A percentile compares a stretch with the other conserved stretches of the same genome.
Conservation (phyloP, 1,140 invertebrate species). For the Drosophila takahashii region DNA sequence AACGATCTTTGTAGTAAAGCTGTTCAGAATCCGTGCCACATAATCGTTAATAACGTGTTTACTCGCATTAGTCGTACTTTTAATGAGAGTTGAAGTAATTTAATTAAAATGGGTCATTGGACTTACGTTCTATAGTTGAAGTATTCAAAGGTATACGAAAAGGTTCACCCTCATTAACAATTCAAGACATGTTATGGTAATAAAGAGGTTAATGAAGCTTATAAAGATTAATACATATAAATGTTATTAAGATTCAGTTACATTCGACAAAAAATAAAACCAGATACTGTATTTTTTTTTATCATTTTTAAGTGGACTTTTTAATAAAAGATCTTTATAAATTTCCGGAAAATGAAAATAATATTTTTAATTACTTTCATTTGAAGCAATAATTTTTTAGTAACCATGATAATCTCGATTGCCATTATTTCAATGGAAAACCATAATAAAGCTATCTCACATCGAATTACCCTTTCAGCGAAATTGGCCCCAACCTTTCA, state of each 20-base stretch:
- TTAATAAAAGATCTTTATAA: too few species aligned
- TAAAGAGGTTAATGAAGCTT: not conserved
- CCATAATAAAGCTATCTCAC: not conserved
- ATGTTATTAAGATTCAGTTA: too few species aligned
- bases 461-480: slow-evolving; percentile 2
- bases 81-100: not conserved
- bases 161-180: not conserved
- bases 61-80: slow-evolving; percentile 2
- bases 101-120: slow-evolving; percentile 1
- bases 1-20: not conserved
- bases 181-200: not conserved
- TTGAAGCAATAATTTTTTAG: too few species aligned
- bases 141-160: not conserved
- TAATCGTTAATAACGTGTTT: not conserved
- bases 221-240: not conserved
- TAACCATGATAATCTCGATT: not conserved
- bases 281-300: too few species aligned
- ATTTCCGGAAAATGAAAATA: too few species aligned
- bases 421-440: not conserved
- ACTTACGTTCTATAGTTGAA: not conserved
- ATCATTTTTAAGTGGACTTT: too few species aligned
- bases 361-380: too few species aligned
- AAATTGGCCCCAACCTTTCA: slow-evolving; percentile 30
- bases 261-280: too few species aligned
- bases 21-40: not conserved